phyloP scores from a whole-genome alignment of 2,888 invertebrate species.

The Phasia obesa region DNA sequence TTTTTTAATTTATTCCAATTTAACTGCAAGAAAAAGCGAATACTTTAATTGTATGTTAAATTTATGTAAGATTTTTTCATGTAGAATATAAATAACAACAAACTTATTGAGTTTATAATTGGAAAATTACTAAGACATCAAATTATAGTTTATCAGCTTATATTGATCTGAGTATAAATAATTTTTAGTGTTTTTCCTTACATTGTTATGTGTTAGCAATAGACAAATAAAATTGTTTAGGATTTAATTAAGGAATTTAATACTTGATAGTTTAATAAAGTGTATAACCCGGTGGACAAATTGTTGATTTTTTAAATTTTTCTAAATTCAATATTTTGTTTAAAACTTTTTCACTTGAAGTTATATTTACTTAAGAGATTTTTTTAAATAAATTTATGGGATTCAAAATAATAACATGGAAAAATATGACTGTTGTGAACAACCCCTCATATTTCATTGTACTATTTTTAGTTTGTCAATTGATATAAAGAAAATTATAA shows the following conservation, averaged over 20 bases:
- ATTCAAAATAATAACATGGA: too few species aligned
- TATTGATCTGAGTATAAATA: slow-evolving; percentile 76
- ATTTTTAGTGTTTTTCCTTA: slow-evolving; percentile 46
- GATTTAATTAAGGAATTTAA: not conserved
- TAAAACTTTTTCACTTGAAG: not conserved
- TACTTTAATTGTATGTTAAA: slow-evolving; percentile 36
- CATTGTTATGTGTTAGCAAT: not conserved
- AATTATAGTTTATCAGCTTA: slow-evolving; percentile 75
- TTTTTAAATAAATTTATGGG: too few species aligned
- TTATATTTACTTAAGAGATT: too few species aligned
- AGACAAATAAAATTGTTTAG: not conserved
- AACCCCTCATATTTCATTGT: too few species aligned
- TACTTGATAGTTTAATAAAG: not conserved
- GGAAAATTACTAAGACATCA: slow-evolving; percentile 76
- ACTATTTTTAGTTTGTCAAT: too few species aligned
- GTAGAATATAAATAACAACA: slow-evolving; percentile 40
- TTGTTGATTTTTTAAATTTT: not conserved
- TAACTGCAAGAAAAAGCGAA: not conserved
- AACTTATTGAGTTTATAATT: slow-evolving; percentile 75
- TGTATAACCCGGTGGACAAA: not conserved
- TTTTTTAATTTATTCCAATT: slow-evolving; percentile 23
- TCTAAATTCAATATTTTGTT: not conserved
- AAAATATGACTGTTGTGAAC: too few species aligned
- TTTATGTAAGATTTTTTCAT: slow-evolving; percentile 15
- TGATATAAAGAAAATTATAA: too few species aligned